Base-by-base conservation (phyloP, 1,140 invertebrate genomes). In the Nasonia vitripennis region DNA sequence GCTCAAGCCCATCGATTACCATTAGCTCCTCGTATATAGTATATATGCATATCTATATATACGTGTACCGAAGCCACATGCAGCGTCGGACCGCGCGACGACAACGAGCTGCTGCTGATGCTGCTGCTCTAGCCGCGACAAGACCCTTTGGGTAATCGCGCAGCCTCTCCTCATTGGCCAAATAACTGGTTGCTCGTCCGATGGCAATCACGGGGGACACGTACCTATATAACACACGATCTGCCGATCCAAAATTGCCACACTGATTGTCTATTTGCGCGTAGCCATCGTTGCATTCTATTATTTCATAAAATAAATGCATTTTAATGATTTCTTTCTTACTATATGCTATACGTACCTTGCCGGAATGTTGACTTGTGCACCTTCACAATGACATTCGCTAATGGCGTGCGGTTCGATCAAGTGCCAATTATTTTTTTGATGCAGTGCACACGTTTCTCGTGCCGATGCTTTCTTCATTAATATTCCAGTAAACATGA, bases 1-100 rank as follows among this genome's bases (percentile, higher is more conserved):
- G 86, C 78, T 88, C 87, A 86, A 87, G 85, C 83, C 88, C 88
- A 90, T 91, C 89, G 90, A 91, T 91, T 91, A 88, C 87, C 87
- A 90, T 90, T 91, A 91, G 89, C 87, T 87, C 75, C 23, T 62
- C 70, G 7, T 84, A 37, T 78, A 83, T 37, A 71, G 9, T 41
- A 34, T 62, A 81, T 62, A 62, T n/a, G 5, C n/a, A n/a, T 62
- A 62, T 62, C 20, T 20, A 51, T 5, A 1, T 51, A 51, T 62
- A 14, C 2, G 20, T 14, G 9, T 20, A n/a, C 31, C 14, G 71
- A 14, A 73, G 71, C 23, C 27, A 27, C 27, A 27, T 27, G 1
- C 27, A 27, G 27, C 12, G 31, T 27, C 20, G 31, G 4, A 1
- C 34, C 34, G 31, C 17, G 74, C 55, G 82, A 51, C 68, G 75